phyloP scores from a whole-genome alignment of 2,797 vertebrate species.

The Diglossa cyanea region DNA sequence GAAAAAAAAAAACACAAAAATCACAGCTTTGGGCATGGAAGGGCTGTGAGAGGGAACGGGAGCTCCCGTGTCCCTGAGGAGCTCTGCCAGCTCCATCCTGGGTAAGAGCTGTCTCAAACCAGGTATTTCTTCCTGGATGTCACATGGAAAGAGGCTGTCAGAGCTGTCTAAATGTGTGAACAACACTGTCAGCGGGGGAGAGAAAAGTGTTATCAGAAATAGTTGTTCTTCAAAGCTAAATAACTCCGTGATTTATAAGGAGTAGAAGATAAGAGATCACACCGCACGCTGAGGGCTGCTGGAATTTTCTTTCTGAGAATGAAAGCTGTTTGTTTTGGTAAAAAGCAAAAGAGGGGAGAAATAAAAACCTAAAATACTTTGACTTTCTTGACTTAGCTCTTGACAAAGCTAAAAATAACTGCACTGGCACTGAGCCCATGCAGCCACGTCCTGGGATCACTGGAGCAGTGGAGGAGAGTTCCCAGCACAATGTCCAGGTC shows the following conservation, averaged over 20 bases:
- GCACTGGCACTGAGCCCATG: not conserved
- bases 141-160: not conserved
- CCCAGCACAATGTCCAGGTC: not conserved
- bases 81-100: not conserved
- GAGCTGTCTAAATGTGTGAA: conserved; percentile 22
- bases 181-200: conserved; percentile 47
- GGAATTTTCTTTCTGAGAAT: not conserved
- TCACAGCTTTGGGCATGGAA: not conserved
- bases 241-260: not conserved
- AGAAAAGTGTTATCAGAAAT: conserved; percentile 22
- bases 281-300: not conserved
- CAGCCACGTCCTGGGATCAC: not conserved
- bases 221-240: conserved; percentile 44
- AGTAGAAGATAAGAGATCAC: not conserved
- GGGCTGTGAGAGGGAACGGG: not conserved
- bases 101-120: not conserved
- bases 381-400: not conserved
- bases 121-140: not conserved
- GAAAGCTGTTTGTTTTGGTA: conserved; percentile 47
- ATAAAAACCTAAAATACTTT: not conserved
- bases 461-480: not conserved
- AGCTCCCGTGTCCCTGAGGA: not conserved
- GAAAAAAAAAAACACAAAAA: not conserved
- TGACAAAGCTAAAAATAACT: not conserved
- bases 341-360: not conserved